Evolutionary conservation across 2,113 vertebrate species (phyloP).

Genomic region (Castor canadensis): DNA sequence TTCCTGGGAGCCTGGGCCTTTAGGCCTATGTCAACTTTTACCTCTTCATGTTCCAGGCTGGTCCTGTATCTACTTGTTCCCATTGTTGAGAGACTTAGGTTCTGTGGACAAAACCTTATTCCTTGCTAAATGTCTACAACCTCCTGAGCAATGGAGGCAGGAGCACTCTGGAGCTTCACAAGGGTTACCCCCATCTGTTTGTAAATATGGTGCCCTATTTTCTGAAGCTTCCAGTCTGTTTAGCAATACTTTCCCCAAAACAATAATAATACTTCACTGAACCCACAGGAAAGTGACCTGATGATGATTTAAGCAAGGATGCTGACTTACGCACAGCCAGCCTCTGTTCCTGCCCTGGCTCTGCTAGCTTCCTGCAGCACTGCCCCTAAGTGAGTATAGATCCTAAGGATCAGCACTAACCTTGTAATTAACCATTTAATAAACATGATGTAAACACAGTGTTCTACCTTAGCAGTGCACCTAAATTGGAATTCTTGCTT

Average conservation of each 20-base stretch:
- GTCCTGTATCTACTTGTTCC: neutral
- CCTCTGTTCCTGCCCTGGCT: neutral
- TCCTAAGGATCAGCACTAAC: no score
- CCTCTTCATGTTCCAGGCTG: accelerated
- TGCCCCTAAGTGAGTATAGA: neutral
- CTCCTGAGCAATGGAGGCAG: neutral
- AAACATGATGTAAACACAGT: neutral
- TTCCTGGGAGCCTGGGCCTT: neutral
- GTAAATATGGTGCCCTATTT: neutral
- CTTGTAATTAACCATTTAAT: neutral
- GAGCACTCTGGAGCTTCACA: neutral
- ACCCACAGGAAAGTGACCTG: neutral
- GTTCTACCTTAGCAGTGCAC: neutral
- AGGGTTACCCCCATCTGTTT: neutral
- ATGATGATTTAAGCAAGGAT: neutral
- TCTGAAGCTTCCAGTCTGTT: neutral
- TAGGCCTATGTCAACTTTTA: no score
- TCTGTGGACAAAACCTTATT: neutral
- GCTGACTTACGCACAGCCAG: neutral
- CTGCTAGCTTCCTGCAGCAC: neutral
- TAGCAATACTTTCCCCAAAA: neutral
- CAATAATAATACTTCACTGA: neutral
- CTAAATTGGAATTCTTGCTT: neutral
- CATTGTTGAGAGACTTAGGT: neutral
- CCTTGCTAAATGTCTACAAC: neutral